Conservation (phyloP, 1,140 invertebrate genomes). For the Drosophila simulans region DNA sequence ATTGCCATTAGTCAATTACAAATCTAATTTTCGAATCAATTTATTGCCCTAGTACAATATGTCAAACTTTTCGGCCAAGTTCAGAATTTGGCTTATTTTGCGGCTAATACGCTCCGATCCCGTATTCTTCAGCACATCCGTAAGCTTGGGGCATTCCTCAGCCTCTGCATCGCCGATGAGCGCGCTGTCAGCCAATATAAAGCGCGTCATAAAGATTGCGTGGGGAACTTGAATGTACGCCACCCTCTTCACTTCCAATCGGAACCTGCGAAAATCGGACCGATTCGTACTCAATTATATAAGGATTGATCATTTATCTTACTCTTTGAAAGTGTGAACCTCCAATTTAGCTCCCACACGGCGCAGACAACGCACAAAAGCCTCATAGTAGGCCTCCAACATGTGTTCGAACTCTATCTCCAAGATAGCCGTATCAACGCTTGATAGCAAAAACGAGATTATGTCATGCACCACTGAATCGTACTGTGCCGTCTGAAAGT, state of each 20-base stretch:
- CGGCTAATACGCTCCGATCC: conserved; percentile 47
- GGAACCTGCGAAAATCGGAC: conserved; percentile 51
- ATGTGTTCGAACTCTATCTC: conserved; percentile 85
- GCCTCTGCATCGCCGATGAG: neutral
- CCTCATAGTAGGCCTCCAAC: conserved; percentile 86
- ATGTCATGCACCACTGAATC: conserved; percentile 86
- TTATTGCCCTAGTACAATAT: conserved; percentile 33
- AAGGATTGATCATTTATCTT: conserved; percentile 9
- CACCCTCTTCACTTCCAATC: conserved; percentile 57
- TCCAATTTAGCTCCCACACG: conserved; percentile 51
- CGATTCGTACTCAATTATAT: neutral
- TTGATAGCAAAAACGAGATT: conserved; percentile 86
- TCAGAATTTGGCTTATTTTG: conserved; percentile 56
- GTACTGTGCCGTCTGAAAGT: conserved; percentile 87
- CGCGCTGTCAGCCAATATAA: conserved; percentile 61
- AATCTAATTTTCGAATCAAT: neutral
- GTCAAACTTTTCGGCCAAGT: conserved; percentile 55
- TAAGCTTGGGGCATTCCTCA: conserved; percentile 38
- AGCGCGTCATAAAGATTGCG: conserved; percentile 73
- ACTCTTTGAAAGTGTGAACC: conserved; percentile 54
- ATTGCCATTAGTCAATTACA: conserved; percentile 21
- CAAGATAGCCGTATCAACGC: conserved; percentile 84
- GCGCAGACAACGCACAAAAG: conserved; percentile 79
- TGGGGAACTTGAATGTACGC: conserved; percentile 72
- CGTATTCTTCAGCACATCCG: conserved; percentile 39